phyloP scores from a whole-genome alignment of 2,113 vertebrate genomes.

The Coreoperca whiteheadi region DNA sequence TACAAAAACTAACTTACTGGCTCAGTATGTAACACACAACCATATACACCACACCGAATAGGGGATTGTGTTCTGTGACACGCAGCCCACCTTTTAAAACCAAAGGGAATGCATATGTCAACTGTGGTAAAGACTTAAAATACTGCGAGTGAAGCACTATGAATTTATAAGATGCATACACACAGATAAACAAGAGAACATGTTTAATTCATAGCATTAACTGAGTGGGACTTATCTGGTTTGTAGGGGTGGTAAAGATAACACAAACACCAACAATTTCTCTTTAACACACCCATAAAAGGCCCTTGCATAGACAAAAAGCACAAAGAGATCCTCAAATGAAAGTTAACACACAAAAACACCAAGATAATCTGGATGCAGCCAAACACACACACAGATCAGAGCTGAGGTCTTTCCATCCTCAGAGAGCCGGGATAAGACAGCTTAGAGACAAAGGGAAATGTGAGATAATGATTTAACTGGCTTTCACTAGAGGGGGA shows the following conservation, averaged over 20 bases:
- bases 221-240: slow-evolving; percentile 49
- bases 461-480: slow-evolving; percentile 46
- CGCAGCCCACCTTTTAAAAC: slow-evolving; percentile 21
- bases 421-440: slow-evolving; percentile 39
- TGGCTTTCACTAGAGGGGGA: slow-evolving; percentile 23
- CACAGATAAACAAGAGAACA: slow-evolving; percentile 40
- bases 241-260: slow-evolving; percentile 14
- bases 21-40: background rate
- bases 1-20: background rate
- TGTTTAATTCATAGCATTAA: slow-evolving; percentile 57
- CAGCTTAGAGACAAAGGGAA: slow-evolving; percentile 33
- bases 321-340: slow-evolving; percentile 25
- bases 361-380: slow-evolving; percentile 8
- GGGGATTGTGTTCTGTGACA: slow-evolving; percentile 3
- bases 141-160: slow-evolving; percentile 1
- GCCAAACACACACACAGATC: slow-evolving; percentile 9
- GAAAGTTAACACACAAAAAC: slow-evolving; percentile 19
- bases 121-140: slow-evolving; percentile 40
- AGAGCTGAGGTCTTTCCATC: slow-evolving; percentile 10
- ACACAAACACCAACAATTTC: slow-evolving; percentile 6
- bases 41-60: background rate
- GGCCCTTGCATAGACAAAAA: background rate
- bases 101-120: slow-evolving; percentile 32
- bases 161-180: slow-evolving; percentile 25
- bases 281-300: background rate